Evolutionary conservation across 1,140 invertebrate species (phyloP).

Genomic region (Luehdorfia chinensis): DNA sequence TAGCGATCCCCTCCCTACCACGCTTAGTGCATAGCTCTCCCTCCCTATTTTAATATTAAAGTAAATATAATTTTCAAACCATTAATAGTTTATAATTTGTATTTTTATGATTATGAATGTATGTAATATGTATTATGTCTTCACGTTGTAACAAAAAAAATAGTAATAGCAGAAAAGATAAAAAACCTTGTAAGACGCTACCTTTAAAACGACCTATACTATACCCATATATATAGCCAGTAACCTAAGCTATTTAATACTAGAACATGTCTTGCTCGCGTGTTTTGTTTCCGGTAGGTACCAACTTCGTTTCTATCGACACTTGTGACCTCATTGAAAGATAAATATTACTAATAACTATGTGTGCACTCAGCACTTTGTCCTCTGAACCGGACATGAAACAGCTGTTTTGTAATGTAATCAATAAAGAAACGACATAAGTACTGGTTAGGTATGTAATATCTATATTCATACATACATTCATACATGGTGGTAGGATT

Average conservation of each 20-base stretch:
- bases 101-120: too few species aligned
- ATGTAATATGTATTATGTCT: not conserved
- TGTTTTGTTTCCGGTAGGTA: not conserved
- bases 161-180: too few species aligned
- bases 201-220: too few species aligned
- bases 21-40: not conserved
- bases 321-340: constrained; percentile 9
- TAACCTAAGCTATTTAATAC: too few species aligned
- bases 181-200: too few species aligned
- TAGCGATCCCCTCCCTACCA: not conserved
- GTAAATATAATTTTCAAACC: not conserved
- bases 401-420: constrained; percentile 1
- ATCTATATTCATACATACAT: not conserved
- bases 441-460: not conserved
- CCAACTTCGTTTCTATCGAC: not conserved
- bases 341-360: not conserved
- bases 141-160: too few species aligned
- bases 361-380: constrained; percentile 10
- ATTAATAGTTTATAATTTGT: not conserved
- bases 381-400: constrained; percentile 15
- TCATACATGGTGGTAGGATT: too few species aligned
- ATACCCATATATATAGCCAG: too few species aligned
- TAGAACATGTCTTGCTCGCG: not conserved
- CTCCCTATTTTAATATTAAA: not conserved
- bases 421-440: not conserved